A percentile compares a stretch with the other conserved stretches of the same genome.
Evolutionary conservation across 2,888 invertebrate species (phyloP).

Genomic region (Tetranychus piercei): DNA sequence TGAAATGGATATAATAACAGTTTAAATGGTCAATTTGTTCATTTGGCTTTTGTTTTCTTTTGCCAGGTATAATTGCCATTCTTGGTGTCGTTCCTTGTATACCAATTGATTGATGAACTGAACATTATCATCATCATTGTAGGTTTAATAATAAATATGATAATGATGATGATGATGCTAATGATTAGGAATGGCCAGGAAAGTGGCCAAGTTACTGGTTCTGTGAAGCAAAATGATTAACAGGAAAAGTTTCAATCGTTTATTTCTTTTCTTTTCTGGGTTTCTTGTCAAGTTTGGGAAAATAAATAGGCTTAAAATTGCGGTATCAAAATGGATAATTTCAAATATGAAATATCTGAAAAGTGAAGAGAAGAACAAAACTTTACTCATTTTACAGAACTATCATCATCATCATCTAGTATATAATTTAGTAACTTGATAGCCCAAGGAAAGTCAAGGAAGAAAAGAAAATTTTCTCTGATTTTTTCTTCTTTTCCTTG

Average conservation of each 20-base stretch:
- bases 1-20: too few species aligned
- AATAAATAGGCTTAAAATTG: too few species aligned
- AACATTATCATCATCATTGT: not conserved
- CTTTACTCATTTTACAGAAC: not conserved
- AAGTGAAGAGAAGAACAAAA: not conserved
- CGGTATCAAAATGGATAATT: too few species aligned
- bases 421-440: not conserved
- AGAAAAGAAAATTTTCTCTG: not conserved
- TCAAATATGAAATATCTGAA: too few species aligned
- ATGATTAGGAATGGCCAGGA: not conserved
- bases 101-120: not conserved
- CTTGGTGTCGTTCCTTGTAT: too few species aligned
- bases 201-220: too few species aligned
- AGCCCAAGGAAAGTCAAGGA: not conserved
- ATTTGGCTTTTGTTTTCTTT: not conserved
- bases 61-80: not conserved
- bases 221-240: too few species aligned
- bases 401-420: not conserved
- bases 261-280: too few species aligned
- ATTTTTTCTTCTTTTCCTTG: not conserved
- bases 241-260: too few species aligned
- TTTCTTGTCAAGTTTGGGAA: too few species aligned
- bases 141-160: not conserved
- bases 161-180: not conserved
- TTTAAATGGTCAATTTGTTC: not conserved